phyloP scores from a whole-genome alignment of 2,113 vertebrate genomes.

The Apaloderma vittatum region DNA sequence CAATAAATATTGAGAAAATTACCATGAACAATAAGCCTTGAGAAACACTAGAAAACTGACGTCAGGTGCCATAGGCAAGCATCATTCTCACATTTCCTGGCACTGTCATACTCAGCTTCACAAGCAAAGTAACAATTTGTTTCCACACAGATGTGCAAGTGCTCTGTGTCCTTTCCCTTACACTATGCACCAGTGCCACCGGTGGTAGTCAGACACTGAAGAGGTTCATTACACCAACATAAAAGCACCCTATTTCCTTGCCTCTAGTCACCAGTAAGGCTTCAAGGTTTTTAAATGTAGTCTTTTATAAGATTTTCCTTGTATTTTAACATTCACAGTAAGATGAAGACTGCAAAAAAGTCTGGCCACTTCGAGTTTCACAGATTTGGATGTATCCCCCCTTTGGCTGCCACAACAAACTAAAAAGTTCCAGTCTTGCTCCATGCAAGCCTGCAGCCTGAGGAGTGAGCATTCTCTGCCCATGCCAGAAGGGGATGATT shows the following conservation, averaged over 20 bases:
- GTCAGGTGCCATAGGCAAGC: not conserved
- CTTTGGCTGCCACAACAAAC: not conserved
- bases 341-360: not conserved
- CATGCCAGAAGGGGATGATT: too few relatives aligned
- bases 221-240: not conserved
- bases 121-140: too few relatives aligned
- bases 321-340: not conserved
- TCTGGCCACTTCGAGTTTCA: not conserved
- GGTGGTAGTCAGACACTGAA: not conserved
- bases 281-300: not conserved
- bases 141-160: not conserved
- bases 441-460: not conserved
- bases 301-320: not conserved
- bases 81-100: not conserved
- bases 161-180: not conserved
- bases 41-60: not conserved
- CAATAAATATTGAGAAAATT: not conserved
- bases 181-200: not conserved
- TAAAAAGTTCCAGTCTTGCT: not conserved
- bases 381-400: not conserved
- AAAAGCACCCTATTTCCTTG: not conserved
- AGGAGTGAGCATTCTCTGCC: rapidly evolving
- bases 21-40: not conserved
- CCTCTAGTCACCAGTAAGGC: not conserved
- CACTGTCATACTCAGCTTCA: not conserved